Evolutionary conservation across 2,797 vertebrate species (phyloP), one percentile per base, ranked within the genome.

Genomic region (Peromyscus aztecus): DNA sequence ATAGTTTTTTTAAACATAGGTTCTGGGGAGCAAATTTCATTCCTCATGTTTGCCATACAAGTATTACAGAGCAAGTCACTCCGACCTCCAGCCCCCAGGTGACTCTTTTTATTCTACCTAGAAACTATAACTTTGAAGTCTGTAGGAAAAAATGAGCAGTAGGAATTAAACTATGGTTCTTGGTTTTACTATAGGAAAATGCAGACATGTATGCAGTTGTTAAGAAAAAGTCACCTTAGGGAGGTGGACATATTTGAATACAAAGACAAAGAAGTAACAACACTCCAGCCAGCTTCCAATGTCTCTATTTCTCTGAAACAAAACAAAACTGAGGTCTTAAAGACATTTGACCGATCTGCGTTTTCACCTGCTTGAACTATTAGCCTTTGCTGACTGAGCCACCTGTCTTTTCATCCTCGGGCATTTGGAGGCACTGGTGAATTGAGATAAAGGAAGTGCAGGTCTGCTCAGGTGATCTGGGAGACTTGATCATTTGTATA

Each of bases 301-400:
- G 37, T 17, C 17, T 91, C 31, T 19, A 11, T 34, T 10, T 71
- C 37, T 78, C 49, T 8, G 13, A 43, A 85, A 43, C 46, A 46
- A 78, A 91, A 12, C 29, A 40, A 21, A 78, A 34, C 17, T 49
- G 49, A 59, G 24, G 24, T 59, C 37, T 24, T 75, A 37, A 80
- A 49, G 71, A 14, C n/a, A 29, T 90, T 78, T 84, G 31, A 75
- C 16, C 21, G 29, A 63, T 4, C 27, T 61, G 31, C 52, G 78
- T 91, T 94, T 94, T 97, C 34, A 89, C 67, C 89, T 61, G 40
- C 52, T 92, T 93, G 76, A 94, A 63, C 46, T 59, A 37, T n/a
- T 76, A 96, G 67, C 46, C 71, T 82, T 91, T 73, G 55, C 69
- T 76, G 46, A 90, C 5, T 59, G 23, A 21, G 65, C 14, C 57